These are phyloP conservation scores for Poecile montanus DNA, from an alignment of 2,797 vertebrate species.

Conservation along the genomic window DNA sequence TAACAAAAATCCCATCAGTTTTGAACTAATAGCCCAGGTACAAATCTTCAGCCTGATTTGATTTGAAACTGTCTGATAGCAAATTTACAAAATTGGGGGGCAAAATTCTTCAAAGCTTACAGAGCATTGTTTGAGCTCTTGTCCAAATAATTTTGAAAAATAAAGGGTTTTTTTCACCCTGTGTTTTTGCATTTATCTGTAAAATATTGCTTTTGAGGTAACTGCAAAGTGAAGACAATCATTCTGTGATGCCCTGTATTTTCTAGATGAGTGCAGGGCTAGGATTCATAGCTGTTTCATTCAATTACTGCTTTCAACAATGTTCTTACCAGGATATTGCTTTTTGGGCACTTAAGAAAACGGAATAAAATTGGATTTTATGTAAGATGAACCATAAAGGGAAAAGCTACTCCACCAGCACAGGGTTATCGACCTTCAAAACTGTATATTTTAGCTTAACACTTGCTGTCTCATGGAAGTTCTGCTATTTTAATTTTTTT, in stretches of 20 bases:
- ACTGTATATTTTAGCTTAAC: neutral
- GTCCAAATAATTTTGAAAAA: slow-evolving; percentile 19
- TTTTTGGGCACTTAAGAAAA: slow-evolving; percentile 55
- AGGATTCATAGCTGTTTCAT: slow-evolving; percentile 55
- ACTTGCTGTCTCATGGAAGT: neutral
- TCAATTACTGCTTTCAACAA: slow-evolving; percentile 67
- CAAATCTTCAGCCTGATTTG: neutral
- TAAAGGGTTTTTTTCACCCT: neutral
- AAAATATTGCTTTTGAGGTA: slow-evolving; percentile 40
- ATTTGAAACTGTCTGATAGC: neutral
- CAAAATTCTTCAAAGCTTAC: neutral
- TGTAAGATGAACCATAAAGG: slow-evolving; percentile 41
- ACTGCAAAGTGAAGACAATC: slow-evolving; percentile 48
- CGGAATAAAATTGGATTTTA: slow-evolving; percentile 55
- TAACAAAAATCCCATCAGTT: neutral
- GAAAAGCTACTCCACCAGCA: neutral
- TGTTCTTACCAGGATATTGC: slow-evolving; percentile 55
- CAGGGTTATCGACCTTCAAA: slow-evolving; percentile 12
- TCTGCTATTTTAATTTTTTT: neutral
- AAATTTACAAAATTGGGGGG: neutral
- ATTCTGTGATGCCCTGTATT: slow-evolving; percentile 61
- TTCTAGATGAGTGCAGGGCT: slow-evolving; percentile 36
- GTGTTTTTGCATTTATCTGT: slow-evolving; percentile 11
- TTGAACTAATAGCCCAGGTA: neutral
- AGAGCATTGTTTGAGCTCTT: neutral